These are phyloP conservation scores for Zygaena filipendulae DNA, from an alignment of 2,888 invertebrate genomes.

Conservation along the genomic window DNA sequence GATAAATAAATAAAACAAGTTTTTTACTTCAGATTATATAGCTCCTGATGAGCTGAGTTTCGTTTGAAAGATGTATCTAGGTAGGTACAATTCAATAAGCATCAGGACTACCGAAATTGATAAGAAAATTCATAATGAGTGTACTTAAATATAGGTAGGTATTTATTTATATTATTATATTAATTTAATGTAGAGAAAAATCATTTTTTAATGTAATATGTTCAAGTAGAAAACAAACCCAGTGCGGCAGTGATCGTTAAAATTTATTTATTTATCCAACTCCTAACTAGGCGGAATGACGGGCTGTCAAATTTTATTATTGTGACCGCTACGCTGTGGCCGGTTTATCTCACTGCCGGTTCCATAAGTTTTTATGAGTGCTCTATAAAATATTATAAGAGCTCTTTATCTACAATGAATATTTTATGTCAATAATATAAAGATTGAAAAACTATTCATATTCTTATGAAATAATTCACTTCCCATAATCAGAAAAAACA, in stretches of 20 bases:
- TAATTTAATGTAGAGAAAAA: too few species aligned
- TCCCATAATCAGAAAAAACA: slow-evolving; percentile 17
- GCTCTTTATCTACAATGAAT: slow-evolving; percentile 37
- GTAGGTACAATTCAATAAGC: too few species aligned
- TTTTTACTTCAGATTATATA: too few species aligned
- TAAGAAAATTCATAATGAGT: too few species aligned
- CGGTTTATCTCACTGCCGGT: slow-evolving; percentile 31
- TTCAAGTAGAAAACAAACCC: too few species aligned
- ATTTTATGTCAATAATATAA: slow-evolving; percentile 18
- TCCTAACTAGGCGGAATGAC: slow-evolving; percentile 26
- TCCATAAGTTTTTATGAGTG: slow-evolving; percentile 56
- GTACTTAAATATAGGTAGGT: too few species aligned
- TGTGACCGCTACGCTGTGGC: slow-evolving; percentile 29
- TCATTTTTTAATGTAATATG: too few species aligned
- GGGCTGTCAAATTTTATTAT: slow-evolving; percentile 54
- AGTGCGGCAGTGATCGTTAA: not conserved
- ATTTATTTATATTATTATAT: too few species aligned
- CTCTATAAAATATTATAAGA: slow-evolving; percentile 54
- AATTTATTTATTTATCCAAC: not conserved
- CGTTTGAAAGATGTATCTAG: too few species aligned
- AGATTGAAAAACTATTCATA: slow-evolving; percentile 52
- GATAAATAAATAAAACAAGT: too few species aligned
- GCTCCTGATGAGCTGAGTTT: too few species aligned
- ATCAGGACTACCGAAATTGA: too few species aligned
- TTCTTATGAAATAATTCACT: slow-evolving; percentile 41